These are phyloP conservation scores for Caenorhabditis macrosperma DNA, from an alignment of 2,888 invertebrate species.

Conservation along the genomic window DNA sequence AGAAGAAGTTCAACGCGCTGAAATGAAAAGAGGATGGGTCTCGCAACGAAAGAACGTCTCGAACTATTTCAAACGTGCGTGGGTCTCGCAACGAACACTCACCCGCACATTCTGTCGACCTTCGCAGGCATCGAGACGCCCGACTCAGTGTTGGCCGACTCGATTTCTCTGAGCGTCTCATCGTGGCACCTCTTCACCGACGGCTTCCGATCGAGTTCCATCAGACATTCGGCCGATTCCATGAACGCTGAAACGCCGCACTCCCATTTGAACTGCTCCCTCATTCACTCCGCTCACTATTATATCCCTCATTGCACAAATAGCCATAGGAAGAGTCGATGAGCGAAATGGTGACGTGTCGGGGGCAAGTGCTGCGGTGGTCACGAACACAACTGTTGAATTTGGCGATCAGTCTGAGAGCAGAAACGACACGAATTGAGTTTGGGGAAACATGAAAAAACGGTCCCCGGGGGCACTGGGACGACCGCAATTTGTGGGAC, in stretches of 20 bases:
- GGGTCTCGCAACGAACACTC: conserved; percentile 8
- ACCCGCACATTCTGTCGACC: conserved; percentile 79
- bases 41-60: neutral
- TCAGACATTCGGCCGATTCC: conserved; percentile 79
- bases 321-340: conserved; percentile 80
- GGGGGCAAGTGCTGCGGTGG: conserved; percentile 70
- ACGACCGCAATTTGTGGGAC: neutral
- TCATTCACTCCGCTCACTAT: conserved; percentile 72
- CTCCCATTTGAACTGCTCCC: neutral
- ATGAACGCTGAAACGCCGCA: conserved; percentile 77
- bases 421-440: neutral
- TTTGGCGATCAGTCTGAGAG: conserved; percentile 74
- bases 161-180: conserved; percentile 76
- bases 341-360: conserved; percentile 79
- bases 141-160: conserved; percentile 73
- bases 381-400: conserved; percentile 78
- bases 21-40: conserved; percentile 30
- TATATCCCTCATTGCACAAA: conserved; percentile 80
- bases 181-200: conserved; percentile 78
- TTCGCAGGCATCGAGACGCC: conserved; percentile 74
- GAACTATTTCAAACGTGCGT: too few species aligned
- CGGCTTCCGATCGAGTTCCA: conserved; percentile 78
- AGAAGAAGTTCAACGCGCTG: conserved; percentile 79
- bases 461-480: neutral
- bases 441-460: neutral